Conservation (phyloP, 2,113 vertebrate species). For the Cheirogaleus medius region DNA sequence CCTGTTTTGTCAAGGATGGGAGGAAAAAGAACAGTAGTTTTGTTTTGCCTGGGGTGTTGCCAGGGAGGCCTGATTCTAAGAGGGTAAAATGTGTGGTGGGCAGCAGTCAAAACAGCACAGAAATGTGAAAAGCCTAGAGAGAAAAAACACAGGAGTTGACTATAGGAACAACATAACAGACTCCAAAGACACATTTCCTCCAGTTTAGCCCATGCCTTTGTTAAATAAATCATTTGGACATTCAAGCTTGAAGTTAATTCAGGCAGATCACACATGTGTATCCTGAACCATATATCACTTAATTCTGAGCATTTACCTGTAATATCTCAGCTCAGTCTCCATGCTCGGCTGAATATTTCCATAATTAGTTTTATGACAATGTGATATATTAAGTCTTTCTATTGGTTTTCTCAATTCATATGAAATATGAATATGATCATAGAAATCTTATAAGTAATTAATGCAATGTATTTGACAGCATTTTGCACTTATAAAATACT, state of each 20-base stretch:
- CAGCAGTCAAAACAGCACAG: not conserved
- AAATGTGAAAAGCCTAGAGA: not conserved
- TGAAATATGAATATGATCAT: conserved; percentile 8
- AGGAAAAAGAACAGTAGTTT: not conserved
- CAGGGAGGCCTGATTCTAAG: not conserved
- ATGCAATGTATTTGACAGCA: conserved; percentile 9
- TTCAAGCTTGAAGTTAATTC: not conserved
- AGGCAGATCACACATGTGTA: not conserved
- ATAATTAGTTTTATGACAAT: conserved; percentile 31
- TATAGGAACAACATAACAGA: not conserved
- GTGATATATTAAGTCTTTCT: not conserved
- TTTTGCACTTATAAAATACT: not conserved
- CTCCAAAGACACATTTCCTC: not conserved
- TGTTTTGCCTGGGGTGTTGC: not conserved
- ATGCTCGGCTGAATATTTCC: not conserved
- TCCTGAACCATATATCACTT: not conserved
- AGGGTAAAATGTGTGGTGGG: too few relatives aligned
- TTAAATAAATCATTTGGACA: not conserved
- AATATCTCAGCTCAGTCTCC: not conserved
- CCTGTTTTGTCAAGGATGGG: not conserved
- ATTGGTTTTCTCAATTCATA: not conserved
- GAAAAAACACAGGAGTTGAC: not conserved
- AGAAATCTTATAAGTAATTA: conserved; percentile 13
- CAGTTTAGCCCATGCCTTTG: not conserved
- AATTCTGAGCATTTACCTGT: not conserved